Evolutionary conservation across 1,140 invertebrate species (phyloP).

Genomic region (Matsumurasca onukii): DNA sequence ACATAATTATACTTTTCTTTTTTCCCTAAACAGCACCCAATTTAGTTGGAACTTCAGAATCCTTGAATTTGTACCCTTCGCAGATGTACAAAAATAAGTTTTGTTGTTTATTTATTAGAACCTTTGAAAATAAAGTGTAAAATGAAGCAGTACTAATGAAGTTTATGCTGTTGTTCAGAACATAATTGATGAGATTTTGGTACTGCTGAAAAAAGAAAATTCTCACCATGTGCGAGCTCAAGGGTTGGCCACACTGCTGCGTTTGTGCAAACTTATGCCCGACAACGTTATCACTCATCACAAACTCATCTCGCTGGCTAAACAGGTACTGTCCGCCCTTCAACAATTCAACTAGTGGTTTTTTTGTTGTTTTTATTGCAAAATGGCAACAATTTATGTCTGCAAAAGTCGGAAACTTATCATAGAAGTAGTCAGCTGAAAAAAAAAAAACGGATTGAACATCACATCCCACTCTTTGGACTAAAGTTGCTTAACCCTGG

Average conservation of each 20-base stretch:
- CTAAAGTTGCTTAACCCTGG: no score
- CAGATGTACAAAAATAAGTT: neutral
- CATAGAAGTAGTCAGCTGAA: neutral
- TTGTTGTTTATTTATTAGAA: neutral
- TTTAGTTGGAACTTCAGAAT: neutral
- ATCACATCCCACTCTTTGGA: no score
- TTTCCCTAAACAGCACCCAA: neutral
- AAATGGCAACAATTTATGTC: neutral
- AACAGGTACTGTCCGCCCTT: slow-evolving; percentile 45
- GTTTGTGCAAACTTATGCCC: slow-evolving; percentile 54
- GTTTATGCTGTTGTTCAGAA: slow-evolving; percentile 40
- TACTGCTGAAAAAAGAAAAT: slow-evolving; percentile 71
- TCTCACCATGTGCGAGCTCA: slow-evolving; percentile 81
- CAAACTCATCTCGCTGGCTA: slow-evolving; percentile 48
- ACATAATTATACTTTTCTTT: no score
- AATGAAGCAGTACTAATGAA: neutral
- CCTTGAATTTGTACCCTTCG: neutral
- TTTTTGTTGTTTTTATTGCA: neutral
- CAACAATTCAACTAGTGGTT: neutral
- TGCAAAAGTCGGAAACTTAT: neutral
- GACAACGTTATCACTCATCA: slow-evolving; percentile 45
- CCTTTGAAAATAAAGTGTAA: neutral
- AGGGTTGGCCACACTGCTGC: slow-evolving; percentile 67
- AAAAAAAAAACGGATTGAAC: no score
- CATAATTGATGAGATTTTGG: slow-evolving; percentile 73